Evolutionary conservation across 2,888 invertebrate genomes (phyloP).

Genomic region (Diabrotica balteata): DNA sequence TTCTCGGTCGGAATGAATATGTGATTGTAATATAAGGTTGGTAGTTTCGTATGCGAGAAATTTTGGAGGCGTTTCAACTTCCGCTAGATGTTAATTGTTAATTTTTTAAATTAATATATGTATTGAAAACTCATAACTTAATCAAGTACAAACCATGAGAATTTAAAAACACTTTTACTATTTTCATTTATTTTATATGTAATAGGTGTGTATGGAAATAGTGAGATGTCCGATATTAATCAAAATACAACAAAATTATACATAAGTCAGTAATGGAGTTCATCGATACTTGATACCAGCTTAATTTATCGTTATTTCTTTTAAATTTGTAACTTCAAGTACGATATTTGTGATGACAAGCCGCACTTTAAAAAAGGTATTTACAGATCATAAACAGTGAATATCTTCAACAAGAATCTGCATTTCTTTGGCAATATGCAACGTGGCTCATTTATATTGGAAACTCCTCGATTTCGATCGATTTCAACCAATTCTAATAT

Average conservation of each 20-base stretch:
- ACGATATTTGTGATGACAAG: no score
- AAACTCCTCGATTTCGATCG: no score
- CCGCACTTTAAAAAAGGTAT: no score
- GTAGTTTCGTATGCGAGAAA: slow-evolving; percentile 32
- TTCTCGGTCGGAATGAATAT: slow-evolving; percentile 33
- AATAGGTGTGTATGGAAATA: slow-evolving; percentile 16
- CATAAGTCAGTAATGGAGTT: no score
- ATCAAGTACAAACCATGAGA: slow-evolving; percentile 33
- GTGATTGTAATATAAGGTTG: slow-evolving; percentile 42
- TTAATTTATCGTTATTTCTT: no score
- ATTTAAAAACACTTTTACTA: slow-evolving; percentile 21
- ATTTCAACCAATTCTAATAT: no score
- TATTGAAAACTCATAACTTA: slow-evolving; percentile 33
- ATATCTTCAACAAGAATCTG: no score
- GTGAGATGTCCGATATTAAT: slow-evolving; percentile 26
- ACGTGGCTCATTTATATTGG: no score
- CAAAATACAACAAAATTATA: slow-evolving; percentile 26
- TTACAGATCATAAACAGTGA: no score
- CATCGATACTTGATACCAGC: no score
- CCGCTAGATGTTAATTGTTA: slow-evolving; percentile 34
- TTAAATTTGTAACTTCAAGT: no score
- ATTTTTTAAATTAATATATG: slow-evolving; percentile 26
- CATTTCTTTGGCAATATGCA: no score
- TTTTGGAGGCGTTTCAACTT: slow-evolving; percentile 15
- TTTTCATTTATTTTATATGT: slow-evolving; percentile 26